phyloP scores from a whole-genome alignment of 2,888 invertebrate species.

The Drosophila niveifrons region DNA sequence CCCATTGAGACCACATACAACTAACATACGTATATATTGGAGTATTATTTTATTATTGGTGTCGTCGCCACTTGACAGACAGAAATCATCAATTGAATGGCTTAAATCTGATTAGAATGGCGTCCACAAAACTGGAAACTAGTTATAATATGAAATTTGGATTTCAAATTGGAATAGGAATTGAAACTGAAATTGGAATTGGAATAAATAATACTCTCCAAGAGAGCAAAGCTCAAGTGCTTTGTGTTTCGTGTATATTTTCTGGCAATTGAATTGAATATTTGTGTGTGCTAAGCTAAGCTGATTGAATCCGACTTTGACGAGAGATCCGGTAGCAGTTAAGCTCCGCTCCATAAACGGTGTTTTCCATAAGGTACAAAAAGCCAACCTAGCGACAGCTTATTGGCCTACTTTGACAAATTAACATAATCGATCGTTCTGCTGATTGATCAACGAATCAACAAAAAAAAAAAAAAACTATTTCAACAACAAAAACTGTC shows the following conservation, averaged over 20 bases:
- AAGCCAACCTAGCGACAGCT: slow-evolving; percentile 26
- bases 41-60: slow-evolving; percentile 46
- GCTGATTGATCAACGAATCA: slow-evolving; percentile 39
- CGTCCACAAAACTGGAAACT: slow-evolving; percentile 40
- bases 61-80: slow-evolving; percentile 57
- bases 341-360: slow-evolving; percentile 47
- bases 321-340: slow-evolving; percentile 58
- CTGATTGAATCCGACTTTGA: slow-evolving; percentile 25
- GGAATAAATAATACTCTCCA: slow-evolving; percentile 39
- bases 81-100: slow-evolving; percentile 53
- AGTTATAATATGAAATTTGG: slow-evolving; percentile 39
- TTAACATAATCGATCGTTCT: slow-evolving; percentile 54
- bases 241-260: slow-evolving; percentile 35
- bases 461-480: slow-evolving; percentile 3
- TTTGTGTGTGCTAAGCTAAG: slow-evolving; percentile 32
- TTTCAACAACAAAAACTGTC: neutral
- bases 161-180: slow-evolving; percentile 18
- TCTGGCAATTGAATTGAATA: slow-evolving; percentile 46
- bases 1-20: slow-evolving; percentile 24
- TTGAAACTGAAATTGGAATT: slow-evolving; percentile 17
- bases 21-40: slow-evolving; percentile 20
- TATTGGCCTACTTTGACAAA: slow-evolving; percentile 61
- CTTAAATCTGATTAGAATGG: slow-evolving; percentile 71
- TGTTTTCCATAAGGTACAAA: slow-evolving; percentile 34
- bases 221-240: slow-evolving; percentile 45